Evolutionary conservation across 1,140 invertebrate genomes (phyloP), one percentile per base, ranked within the genome.

Genomic region (Danaus melanippus): DNA sequence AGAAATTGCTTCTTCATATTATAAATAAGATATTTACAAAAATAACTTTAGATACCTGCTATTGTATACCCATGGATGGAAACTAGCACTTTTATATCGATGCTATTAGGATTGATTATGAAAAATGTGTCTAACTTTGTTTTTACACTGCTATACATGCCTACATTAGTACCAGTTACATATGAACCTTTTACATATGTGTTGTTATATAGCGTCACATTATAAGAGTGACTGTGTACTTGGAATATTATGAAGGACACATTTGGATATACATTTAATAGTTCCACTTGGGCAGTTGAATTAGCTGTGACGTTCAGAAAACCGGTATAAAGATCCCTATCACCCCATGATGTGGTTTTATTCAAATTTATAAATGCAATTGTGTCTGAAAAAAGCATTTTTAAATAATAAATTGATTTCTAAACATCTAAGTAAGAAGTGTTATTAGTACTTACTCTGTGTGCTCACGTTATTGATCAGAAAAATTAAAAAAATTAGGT

Each of bases 161-260:
- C 93, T 41, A 93, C 66, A 80, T 93, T 92, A 7, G 88, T 89
- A 8, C 92, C 92, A 48, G 69, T 86, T 46, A 87, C 77, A 60
- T 67, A 77, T 43, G 82, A 78, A 44, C 61, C 58, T 40, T 51
- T 66, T 3, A 60, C 63, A 41, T 65, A 70, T 42, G 71, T 69
- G 57, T 81, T 86, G 56, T 91, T 90, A 39, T 89, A 90, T 40
- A 94, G 61, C 9, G 90, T 89, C 0, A 93, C 68, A 81, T 91
- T 90, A 52, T 89, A 70, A 10, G 89, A 56, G 59, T 91, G 89
- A 45, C 89, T 87, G 69, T 94, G 93, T 10, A 89, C 88, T 90
- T 94, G 92, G 47, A 92, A 77, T 48, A 93, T 81, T 39, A 93
- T 79, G 76, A 92, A 94, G 17, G 76, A 74, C 43, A 90, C 69